These are phyloP conservation scores for Notodonta ziczac DNA, from an alignment of 2,888 invertebrate species.

Conservation along the genomic window DNA sequence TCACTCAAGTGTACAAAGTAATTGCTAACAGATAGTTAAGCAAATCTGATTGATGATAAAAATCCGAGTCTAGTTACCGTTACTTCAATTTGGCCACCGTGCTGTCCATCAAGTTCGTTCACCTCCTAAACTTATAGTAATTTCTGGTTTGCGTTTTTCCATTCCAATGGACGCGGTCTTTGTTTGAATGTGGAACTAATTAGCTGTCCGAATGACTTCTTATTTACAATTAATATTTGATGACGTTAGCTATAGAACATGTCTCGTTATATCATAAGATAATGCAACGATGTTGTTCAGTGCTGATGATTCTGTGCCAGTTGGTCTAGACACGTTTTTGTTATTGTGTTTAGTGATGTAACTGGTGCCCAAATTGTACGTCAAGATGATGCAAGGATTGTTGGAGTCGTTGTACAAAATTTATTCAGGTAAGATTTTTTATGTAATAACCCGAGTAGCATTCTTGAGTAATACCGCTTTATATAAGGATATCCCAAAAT, in stretches of 20 bases:
- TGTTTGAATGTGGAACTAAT: conserved; percentile 53
- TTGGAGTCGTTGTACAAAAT: conserved; percentile 78
- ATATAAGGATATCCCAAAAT: too few relatives aligned
- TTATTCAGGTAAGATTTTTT: conserved; percentile 68
- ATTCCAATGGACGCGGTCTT: conserved; percentile 41
- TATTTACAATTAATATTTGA: conserved; percentile 42
- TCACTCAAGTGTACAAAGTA: conserved; percentile 62
- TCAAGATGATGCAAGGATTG: conserved; percentile 81
- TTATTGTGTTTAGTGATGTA: conserved; percentile 46
- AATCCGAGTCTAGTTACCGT: conserved; percentile 71
- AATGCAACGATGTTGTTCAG: conserved; percentile 56
- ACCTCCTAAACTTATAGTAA: conserved; percentile 60
- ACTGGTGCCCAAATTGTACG: conserved; percentile 49
- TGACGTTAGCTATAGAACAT: conserved; percentile 51
- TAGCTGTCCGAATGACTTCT: conserved; percentile 43
- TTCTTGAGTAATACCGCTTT: neutral
- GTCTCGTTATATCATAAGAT: conserved; percentile 57
- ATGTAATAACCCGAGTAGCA: conserved; percentile 12
- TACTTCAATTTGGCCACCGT: conserved; percentile 80
- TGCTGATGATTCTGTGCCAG: conserved; percentile 32
- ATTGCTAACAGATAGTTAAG: conserved; percentile 81
- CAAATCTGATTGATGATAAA: conserved; percentile 83
- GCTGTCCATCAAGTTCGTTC: conserved; percentile 68
- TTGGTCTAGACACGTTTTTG: conserved; percentile 38
- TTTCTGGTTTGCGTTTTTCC: conserved; percentile 40